phyloP scores from a whole-genome alignment of 2,888 invertebrate species.

The Leucoma salicis region DNA sequence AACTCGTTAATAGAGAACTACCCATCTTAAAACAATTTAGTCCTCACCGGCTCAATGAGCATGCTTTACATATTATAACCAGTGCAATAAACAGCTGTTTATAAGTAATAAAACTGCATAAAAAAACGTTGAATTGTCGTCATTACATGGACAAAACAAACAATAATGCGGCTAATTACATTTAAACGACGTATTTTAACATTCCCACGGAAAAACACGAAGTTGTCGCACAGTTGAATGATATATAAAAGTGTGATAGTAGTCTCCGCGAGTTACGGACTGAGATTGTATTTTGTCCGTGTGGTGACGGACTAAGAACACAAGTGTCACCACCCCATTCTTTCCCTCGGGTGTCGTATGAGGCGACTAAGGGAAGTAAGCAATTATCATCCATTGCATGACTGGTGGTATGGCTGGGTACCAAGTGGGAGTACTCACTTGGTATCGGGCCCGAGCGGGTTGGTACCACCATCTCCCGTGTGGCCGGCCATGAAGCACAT shows the following conservation, averaged over 20 bases:
- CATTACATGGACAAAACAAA: constrained; percentile 60
- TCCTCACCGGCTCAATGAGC: constrained; percentile 27
- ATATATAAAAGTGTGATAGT: constrained; percentile 14
- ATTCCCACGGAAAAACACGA: constrained; percentile 51
- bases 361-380: too few relatives aligned
- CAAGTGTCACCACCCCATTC: too few relatives aligned
- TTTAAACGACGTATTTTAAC: constrained; percentile 65
- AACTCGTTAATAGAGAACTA: too few relatives aligned
- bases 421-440: too few relatives aligned
- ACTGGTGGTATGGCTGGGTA: too few relatives aligned
- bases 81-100: constrained; percentile 44
- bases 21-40: constrained; percentile 12
- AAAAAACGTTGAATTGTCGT: constrained; percentile 45
- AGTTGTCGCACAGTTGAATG: constrained; percentile 40
- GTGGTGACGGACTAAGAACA: too few relatives aligned
- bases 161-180: constrained; percentile 66
- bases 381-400: too few relatives aligned
- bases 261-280: constrained; percentile 8
- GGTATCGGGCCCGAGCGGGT: too few relatives aligned
- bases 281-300: constrained; percentile 26
- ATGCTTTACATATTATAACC: constrained; percentile 28
- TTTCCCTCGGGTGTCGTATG: too few relatives aligned
- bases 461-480: too few relatives aligned
- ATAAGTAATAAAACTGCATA: constrained; percentile 43
- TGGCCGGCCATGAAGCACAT: too few relatives aligned